Conservation (phyloP, 2,113 vertebrate genomes). For the Pachypanchax playfairii region DNA sequence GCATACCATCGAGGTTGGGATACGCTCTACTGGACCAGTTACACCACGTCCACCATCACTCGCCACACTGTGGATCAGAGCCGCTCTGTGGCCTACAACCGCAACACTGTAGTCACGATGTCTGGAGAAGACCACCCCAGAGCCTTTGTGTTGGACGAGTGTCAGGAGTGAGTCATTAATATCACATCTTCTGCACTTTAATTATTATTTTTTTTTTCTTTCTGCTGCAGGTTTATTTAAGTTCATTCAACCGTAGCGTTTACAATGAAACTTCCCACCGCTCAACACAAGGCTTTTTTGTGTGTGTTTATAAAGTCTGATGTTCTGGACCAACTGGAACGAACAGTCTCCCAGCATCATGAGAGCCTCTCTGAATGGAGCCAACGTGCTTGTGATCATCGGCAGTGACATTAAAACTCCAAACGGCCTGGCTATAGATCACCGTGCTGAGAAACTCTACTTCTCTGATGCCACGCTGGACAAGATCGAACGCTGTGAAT, state of each 20-base stretch:
- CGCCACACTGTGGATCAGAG: constrained; percentile 95
- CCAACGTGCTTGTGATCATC: constrained; percentile 92
- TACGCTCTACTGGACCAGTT: constrained; percentile 97
- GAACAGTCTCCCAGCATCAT: constrained; percentile 97
- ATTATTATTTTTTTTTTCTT: constrained; percentile 4
- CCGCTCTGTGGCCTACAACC: constrained; percentile 87
- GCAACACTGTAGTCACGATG: constrained; percentile 96
- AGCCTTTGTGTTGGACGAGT: constrained; percentile 95
- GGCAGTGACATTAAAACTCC: constrained; percentile 94
- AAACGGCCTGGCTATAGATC: constrained; percentile 95
- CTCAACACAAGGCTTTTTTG: constrained; percentile 1
- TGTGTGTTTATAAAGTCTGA: constrained; percentile 82
- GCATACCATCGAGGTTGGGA: constrained; percentile 96
- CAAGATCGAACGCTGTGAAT: constrained; percentile 97
- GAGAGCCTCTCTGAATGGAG: constrained; percentile 90
- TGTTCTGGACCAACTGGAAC: constrained; percentile 99
- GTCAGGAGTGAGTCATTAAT: constrained; percentile 88
- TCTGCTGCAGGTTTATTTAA: constrained; percentile 34
- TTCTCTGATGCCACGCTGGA: constrained; percentile 96
- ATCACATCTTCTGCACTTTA: constrained; percentile 17
- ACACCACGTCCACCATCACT: constrained; percentile 95
- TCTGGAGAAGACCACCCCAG: constrained; percentile 95
- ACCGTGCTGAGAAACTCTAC: constrained; percentile 94
- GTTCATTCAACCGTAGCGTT: constrained; percentile 33
- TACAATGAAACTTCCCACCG: constrained; percentile 7